A percentile compares a stretch with the other conserved stretches of the same genome.
phyloP scores from a whole-genome alignment of 2,888 invertebrate genomes.

The Allolobophora icterica region DNA sequence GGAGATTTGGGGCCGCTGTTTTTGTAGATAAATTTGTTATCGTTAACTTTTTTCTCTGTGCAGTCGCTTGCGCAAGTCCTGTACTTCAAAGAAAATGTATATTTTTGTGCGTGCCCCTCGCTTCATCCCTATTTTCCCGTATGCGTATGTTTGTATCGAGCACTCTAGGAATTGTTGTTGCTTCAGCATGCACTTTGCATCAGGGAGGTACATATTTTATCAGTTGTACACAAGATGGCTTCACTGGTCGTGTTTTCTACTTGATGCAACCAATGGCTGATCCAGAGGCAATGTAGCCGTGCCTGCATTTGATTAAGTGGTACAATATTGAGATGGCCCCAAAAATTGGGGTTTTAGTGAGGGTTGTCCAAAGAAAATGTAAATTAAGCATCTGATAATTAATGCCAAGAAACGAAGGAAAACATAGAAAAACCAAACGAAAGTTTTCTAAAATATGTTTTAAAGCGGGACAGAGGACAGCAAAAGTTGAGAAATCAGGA shows the following conservation, averaged over 20 bases:
- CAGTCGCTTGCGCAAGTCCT: not conserved
- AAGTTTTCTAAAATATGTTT: too few relatives aligned
- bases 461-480: too few relatives aligned
- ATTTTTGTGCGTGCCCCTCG: conserved; percentile 7
- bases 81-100: not conserved
- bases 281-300: not conserved
- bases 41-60: not conserved
- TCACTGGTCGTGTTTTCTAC: not conserved
- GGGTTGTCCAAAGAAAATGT: not conserved
- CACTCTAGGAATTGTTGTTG: not conserved
- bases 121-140: not conserved
- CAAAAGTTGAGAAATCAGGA: too few relatives aligned
- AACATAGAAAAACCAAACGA: not conserved
- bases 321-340: not conserved
- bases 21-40: conserved; percentile 14
- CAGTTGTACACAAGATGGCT: not conserved
- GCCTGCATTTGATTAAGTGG: not conserved
- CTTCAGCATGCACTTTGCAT: not conserved
- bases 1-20: not conserved
- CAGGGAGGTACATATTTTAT: not conserved
- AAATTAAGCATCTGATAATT: not conserved
- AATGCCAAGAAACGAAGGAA: not conserved
- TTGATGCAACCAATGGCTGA: not conserved
- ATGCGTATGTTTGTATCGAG: not conserved
- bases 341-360: too few relatives aligned